Conservation (phyloP, 1,140 invertebrate species). For the Phthorimaea operculella region DNA sequence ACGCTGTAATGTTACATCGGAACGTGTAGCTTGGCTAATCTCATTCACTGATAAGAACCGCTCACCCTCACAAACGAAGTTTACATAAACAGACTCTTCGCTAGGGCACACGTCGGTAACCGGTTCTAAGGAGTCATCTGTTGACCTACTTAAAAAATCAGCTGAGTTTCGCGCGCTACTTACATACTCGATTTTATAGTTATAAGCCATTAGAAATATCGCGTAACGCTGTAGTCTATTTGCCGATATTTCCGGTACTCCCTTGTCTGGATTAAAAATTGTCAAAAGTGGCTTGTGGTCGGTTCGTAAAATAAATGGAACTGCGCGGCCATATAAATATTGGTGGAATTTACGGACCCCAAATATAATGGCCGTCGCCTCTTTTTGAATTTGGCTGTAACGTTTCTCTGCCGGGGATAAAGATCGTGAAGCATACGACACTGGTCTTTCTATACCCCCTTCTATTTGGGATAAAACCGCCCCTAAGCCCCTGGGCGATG, state of each 20-base stretch:
- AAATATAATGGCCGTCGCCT: slow-evolving; percentile 56
- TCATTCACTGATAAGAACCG: neutral
- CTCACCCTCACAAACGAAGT: neutral
- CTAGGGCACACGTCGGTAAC: neutral
- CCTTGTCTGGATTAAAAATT: neutral
- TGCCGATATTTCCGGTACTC: neutral
- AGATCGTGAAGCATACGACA: slow-evolving; percentile 48
- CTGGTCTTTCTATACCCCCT: slow-evolving; percentile 26
- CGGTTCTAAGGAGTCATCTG: too few species aligned
- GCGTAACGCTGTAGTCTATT: neutral
- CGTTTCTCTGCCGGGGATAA: slow-evolving; percentile 44
- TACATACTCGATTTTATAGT: neutral
- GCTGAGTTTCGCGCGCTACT: neutral
- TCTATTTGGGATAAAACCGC: slow-evolving; percentile 23
- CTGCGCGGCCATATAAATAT: slow-evolving; percentile 28
- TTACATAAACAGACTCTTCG: neutral
- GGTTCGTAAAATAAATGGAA: neutral
- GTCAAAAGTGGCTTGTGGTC: neutral
- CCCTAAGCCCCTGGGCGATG: slow-evolving; percentile 24
- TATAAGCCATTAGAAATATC: neutral
- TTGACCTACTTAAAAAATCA: neutral
- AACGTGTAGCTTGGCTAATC: neutral
- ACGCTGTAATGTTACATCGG: neutral
- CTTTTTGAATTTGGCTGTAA: slow-evolving; percentile 58
- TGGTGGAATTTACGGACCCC: slow-evolving; percentile 38